Conservation (phyloP, 2,797 vertebrate genomes). For the Phyllotis vaccarum region DNA sequence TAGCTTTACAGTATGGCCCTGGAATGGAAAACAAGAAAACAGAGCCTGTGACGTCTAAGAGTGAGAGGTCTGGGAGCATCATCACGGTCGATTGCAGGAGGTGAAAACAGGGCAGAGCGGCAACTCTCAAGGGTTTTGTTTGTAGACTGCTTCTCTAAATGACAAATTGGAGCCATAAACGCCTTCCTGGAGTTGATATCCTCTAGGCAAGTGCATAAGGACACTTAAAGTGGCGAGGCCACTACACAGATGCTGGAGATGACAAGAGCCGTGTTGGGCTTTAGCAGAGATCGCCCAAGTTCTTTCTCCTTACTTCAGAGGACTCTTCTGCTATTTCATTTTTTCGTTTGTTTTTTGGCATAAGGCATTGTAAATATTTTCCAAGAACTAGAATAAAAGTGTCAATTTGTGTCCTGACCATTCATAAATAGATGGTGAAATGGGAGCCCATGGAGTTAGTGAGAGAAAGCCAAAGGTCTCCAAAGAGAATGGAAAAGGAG, state of each 20-base stretch:
- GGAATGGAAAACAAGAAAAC: not conserved
- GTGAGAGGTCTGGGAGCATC: not conserved
- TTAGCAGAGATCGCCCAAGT: not conserved
- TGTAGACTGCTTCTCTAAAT: slow-evolving; percentile 15
- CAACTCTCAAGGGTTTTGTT: not conserved
- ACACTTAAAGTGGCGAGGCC: not conserved
- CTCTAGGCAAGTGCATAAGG: not conserved
- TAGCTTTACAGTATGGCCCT: not conserved
- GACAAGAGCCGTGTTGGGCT: not conserved
- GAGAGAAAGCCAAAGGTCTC: not conserved
- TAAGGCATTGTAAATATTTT: slow-evolving; percentile 33
- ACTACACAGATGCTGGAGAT: not conserved
- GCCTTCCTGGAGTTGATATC: not conserved
- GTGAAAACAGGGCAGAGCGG: slow-evolving; percentile 12
- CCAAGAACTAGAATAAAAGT: slow-evolving; percentile 5
- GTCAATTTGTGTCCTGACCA: not conserved
- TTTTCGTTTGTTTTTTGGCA: not conserved
- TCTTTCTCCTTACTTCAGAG: not conserved
- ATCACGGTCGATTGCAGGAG: not conserved
- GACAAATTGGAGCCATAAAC: slow-evolving; percentile 24
- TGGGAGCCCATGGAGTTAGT: not conserved
- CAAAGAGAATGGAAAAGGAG: not conserved
- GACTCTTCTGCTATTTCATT: not conserved
- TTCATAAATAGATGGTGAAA: not conserved
- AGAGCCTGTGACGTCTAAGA: not conserved